These are phyloP conservation scores for Threskiornis aethiopicus DNA, from an alignment of 2,797 vertebrate genomes.

Conservation along the genomic window DNA sequence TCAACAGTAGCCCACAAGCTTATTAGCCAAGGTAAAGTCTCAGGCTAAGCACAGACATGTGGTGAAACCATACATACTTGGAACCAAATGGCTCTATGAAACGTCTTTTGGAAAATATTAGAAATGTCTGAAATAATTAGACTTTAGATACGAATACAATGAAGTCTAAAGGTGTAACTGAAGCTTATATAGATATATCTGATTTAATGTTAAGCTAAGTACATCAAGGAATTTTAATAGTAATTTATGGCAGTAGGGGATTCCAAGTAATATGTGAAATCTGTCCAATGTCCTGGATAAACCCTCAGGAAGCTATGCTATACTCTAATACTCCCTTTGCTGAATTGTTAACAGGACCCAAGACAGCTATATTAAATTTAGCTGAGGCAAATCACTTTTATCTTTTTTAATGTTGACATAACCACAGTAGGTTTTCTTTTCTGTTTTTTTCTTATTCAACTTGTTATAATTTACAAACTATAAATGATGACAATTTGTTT, in stretches of 20 bases:
- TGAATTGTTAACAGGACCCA: neutral
- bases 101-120: neutral
- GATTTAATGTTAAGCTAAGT: neutral
- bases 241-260: neutral
- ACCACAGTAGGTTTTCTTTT: neutral
- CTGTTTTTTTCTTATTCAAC: neutral
- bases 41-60: neutral
- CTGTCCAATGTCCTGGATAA: neutral
- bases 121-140: neutral
- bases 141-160: neutral
- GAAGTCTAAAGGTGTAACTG: neutral
- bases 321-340: neutral
- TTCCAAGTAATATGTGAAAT: neutral
- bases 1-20: neutral
- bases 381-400: neutral
- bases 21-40: neutral
- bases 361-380: neutral
- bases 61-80: neutral
- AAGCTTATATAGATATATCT: neutral
- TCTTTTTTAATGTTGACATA: neutral
- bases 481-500: fast-evolving
- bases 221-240: neutral
- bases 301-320: neutral
- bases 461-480: neutral
- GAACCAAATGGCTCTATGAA: neutral